Conservation (phyloP, 2,888 invertebrate species). For the Rapana venosa region DNA sequence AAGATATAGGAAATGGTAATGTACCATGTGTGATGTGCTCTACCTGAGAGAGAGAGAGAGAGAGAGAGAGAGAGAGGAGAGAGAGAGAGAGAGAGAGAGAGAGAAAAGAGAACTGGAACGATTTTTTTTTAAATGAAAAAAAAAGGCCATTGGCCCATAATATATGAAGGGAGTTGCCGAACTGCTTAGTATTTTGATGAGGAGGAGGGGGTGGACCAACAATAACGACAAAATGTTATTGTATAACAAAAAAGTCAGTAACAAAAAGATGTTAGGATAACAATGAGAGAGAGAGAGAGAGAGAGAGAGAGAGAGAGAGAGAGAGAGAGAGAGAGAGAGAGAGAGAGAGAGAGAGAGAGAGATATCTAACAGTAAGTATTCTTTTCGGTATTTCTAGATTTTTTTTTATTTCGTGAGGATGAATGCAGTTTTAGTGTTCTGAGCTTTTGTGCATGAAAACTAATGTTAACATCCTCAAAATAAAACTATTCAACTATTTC, state of each 20-base stretch:
- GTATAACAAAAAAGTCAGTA: too few species aligned
- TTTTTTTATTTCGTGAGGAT: neutral
- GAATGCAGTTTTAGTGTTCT: neutral
- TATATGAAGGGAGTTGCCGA: neutral
- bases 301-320: conserved; percentile 12
- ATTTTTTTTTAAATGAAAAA: too few species aligned
- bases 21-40: too few species aligned
- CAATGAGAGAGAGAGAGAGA: neutral
- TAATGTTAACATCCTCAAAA: too few species aligned
- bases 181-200: neutral
- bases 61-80: too few species aligned
- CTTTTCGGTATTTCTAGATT: neutral
- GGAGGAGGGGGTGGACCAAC: too few species aligned
- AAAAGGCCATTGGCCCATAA: neutral
- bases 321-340: neutral
- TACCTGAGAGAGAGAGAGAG: too few species aligned
- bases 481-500: too few species aligned
- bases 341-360: neutral
- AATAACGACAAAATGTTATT: too few species aligned
- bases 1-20: too few species aligned
- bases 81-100: too few species aligned
- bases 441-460: neutral
- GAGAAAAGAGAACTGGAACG: too few species aligned
- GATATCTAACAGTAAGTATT: neutral
- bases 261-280: neutral